These are phyloP conservation scores for Drosophila sordidula DNA, from an alignment of 2,888 invertebrate species.

Conservation along the genomic window DNA sequence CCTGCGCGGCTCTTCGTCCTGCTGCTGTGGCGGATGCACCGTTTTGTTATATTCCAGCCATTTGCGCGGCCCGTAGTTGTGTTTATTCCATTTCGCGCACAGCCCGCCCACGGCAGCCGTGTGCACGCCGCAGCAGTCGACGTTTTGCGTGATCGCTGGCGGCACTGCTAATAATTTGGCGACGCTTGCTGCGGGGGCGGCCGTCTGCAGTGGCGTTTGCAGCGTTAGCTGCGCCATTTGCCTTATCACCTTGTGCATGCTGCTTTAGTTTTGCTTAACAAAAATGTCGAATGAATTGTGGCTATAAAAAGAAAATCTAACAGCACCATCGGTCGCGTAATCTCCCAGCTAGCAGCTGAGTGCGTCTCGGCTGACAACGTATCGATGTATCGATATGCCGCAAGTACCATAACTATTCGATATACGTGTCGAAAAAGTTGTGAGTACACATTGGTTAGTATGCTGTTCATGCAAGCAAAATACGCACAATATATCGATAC, in stretches of 20 bases:
- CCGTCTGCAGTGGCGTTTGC: slow-evolving; percentile 41
- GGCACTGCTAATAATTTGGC: slow-evolving; percentile 24
- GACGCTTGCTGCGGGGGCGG: slow-evolving; percentile 12
- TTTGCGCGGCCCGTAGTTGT: slow-evolving; percentile 85
- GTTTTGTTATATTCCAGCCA: slow-evolving; percentile 90
- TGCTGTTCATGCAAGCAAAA: background rate
- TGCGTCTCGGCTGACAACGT: background rate
- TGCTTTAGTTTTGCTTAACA: slow-evolving; percentile 25
- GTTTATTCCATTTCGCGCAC: slow-evolving; percentile 78
- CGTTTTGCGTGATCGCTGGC: slow-evolving; percentile 27
- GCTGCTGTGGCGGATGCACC: slow-evolving; percentile 92
- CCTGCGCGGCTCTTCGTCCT: slow-evolving; percentile 91
- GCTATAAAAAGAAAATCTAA: slow-evolving; percentile 17
- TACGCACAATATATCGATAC: background rate
- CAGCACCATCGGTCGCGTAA: slow-evolving; percentile 61
- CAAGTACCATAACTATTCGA: too few species aligned
- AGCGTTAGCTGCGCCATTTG: slow-evolving; percentile 58
- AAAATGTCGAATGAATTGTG: slow-evolving; percentile 13
- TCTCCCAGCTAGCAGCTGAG: slow-evolving; percentile 54
- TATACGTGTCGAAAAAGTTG: too few species aligned
- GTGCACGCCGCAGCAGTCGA: slow-evolving; percentile 66
- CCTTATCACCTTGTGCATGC: slow-evolving; percentile 61
- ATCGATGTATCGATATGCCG: slow-evolving; percentile 25
- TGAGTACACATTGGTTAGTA: background rate
- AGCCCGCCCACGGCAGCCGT: slow-evolving; percentile 65